Base-by-base conservation (phyloP, 1,140 invertebrate species). In the Chymomyza costata region DNA sequence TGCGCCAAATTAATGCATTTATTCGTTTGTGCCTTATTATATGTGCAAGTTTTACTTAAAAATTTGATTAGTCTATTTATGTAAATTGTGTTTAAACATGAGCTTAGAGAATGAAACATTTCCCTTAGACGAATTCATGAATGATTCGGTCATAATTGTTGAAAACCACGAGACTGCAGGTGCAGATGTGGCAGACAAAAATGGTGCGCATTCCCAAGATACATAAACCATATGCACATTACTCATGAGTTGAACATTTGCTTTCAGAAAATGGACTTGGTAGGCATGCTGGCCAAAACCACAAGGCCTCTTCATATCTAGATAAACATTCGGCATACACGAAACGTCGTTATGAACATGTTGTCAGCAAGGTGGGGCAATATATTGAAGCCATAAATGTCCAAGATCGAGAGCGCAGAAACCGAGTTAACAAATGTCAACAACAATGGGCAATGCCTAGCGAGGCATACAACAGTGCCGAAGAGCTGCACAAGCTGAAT, bases 251-350 rank as follows among this genome's bases (percentile, higher is more conserved):
- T n/a, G n/a, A n/a, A n/a, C n/a, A n/a, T n/a, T n/a, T n/a, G n/a
- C n/a, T n/a, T n/a, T n/a, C n/a, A n/a, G n/a, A n/a, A n/a, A n/a
- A n/a, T n/a, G n/a, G n/a, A n/a, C n/a, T n/a, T n/a, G n/a, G n/a
- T n/a, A n/a, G n/a, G n/a, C n/a, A n/a, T n/a, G n/a, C 17, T 10
- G 41, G 37, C 2, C 51, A 46, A 3, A 67, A 44, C 39, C 74
- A 38, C 41, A 84, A 78, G 25, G 62, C 82, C 0, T 30, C 57
- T 1, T 84, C 82, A 1, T 78, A 67, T 34, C 74, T 82, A 15
- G 83, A 84, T 14, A 73, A 85, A 3, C 82, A 84, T 28, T 69
- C 82, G 8, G 70, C 56, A 1, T 78, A 78, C 40, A 85, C 80
- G 1, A 83, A 78, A 16, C 56, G 67, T 10, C 76, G 70, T 18